Base-by-base conservation (phyloP, 2,797 vertebrate genomes). In the Champsocephalus gunnari region DNA sequence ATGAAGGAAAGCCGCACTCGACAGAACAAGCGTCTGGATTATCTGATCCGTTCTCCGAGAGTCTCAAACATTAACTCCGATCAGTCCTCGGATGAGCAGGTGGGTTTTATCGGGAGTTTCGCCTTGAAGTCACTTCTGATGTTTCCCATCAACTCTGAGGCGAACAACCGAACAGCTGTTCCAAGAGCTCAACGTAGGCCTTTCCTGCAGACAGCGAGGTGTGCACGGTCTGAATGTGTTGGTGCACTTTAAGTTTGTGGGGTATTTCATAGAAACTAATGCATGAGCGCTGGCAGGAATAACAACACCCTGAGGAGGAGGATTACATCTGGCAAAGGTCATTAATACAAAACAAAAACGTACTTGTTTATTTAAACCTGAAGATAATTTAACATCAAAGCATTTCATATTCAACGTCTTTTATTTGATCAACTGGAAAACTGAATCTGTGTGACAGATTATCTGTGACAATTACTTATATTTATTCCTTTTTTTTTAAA, bases 211-310 rank as follows among this genome's bases (percentile, higher is more conserved):
- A 61, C 71, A 38, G 57, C 47, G 19, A 71, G 45, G 73, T 73
- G 75, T 61, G 74, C 63, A 73, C 61, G 32, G 34, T 81, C 74
- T 77, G 71, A 87, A 90, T 1, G 71, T 71, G 59, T 79, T 77
- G 71, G 63, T 57, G 16, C 53, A 70, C 73, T 65, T 78, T 77
- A 79, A 79, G 78, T 79, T 59, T 71, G 66, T 45, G 81, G 61
- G 10, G 14, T 74, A 83, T 89, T 85, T 81, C 86, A 90, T 66
- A 87, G 84, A 80, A 74, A 32, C 57, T 80, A 83, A 82, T 60
- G 77, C n/a, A n/a, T n/a, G n/a, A n/a, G n/a, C n/a, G n/a, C n/a
- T n/a, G n/a, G n/a, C 67, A 60, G 10, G 17, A 68, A 53, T 19
- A 64, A 13, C 64, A 51, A n/a, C n/a, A 59, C 11, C 68, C 66